Conservation (phyloP, 2,888 invertebrate species). For the Xanthorhoe designata region DNA sequence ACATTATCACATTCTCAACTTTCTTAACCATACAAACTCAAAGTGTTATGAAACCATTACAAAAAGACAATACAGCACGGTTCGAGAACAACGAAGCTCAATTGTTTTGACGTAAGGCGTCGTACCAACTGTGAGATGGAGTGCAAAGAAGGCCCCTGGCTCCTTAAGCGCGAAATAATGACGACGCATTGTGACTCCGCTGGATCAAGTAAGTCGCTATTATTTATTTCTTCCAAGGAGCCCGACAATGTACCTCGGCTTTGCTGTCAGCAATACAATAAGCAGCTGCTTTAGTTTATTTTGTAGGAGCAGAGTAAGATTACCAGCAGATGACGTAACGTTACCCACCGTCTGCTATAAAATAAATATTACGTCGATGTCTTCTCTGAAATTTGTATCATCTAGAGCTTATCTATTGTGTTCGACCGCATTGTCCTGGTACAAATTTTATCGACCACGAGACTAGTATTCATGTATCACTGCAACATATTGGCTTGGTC, state of each 20-base stretch:
- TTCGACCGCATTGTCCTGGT: slow-evolving; percentile 50
- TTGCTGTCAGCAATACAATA: slow-evolving; percentile 81
- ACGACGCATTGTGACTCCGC: slow-evolving; percentile 74
- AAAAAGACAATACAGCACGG: slow-evolving; percentile 1
- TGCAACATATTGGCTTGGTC: background rate
- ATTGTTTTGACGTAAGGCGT: slow-evolving; percentile 56
- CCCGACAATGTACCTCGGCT: slow-evolving; percentile 75
- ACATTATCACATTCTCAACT: no score
- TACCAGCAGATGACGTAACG: slow-evolving; percentile 65
- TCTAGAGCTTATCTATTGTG: slow-evolving; percentile 61
- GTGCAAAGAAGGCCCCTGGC: slow-evolving; percentile 59
- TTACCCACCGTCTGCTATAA: slow-evolving; percentile 66
- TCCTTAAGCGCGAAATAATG: slow-evolving; percentile 74
- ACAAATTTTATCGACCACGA: slow-evolving; percentile 28
- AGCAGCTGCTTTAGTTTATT: slow-evolving; percentile 75
- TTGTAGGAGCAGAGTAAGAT: slow-evolving; percentile 66
- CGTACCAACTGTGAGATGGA: slow-evolving; percentile 50
- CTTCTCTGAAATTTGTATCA: slow-evolving; percentile 58
- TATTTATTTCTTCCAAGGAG: slow-evolving; percentile 75
- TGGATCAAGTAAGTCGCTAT: slow-evolving; percentile 79
- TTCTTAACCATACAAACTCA: slow-evolving; percentile 7
- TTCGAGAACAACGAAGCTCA: slow-evolving; percentile 14
- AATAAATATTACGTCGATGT: slow-evolving; percentile 57
- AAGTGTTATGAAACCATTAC: slow-evolving; percentile 11
- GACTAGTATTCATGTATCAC: slow-evolving; percentile 15